Percentiles rank a stretch among this genome's conserved stretches.
Conservation (phyloP, 2,113 vertebrate species). For the Rhegmatorhina hoffmannsi region DNA sequence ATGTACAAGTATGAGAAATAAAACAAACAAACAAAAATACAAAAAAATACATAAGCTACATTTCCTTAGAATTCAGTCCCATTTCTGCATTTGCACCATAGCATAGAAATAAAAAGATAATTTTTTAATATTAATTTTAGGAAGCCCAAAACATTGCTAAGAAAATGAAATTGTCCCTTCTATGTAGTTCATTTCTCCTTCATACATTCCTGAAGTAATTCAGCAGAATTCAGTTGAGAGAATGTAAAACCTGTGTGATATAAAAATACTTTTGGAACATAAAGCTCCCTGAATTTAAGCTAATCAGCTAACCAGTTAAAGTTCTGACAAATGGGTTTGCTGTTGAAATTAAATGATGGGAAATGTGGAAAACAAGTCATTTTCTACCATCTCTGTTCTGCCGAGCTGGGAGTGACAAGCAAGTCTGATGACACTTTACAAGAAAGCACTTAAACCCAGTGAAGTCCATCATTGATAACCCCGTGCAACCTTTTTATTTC, state of each 20-base stretch:
- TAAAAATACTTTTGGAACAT: neutral
- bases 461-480: neutral
- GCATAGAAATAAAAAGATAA: neutral
- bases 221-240: neutral
- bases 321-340: neutral
- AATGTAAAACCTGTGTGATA: neutral
- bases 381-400: neutral
- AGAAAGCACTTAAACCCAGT: neutral
- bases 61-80: neutral
- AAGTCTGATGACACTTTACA: neutral
- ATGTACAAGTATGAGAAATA: neutral
- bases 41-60: neutral
- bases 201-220: neutral
- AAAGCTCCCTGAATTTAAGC: neutral
- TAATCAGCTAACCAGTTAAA: neutral
- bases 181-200: neutral
- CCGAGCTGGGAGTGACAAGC: neutral
- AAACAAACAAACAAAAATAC: neutral
- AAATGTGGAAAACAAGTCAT: neutral
- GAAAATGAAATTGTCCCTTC: fast-evolving
- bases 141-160: neutral
- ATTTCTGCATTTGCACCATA: neutral
- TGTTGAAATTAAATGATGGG: neutral
- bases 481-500: neutral
- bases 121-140: neutral